Evolutionary conservation across 2,888 invertebrate genomes (phyloP).

Genomic region (Unio delphinus): DNA sequence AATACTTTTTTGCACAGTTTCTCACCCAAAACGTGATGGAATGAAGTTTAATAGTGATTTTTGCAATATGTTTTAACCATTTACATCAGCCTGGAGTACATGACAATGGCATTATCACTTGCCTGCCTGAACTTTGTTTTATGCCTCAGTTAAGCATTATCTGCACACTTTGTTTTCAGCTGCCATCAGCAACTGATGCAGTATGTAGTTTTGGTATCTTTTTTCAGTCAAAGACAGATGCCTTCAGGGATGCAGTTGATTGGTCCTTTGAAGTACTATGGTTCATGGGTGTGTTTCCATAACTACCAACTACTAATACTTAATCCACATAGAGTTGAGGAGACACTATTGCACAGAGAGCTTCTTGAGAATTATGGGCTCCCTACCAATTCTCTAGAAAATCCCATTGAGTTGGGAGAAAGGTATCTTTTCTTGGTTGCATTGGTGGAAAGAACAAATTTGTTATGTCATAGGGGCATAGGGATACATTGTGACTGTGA

Average conservation of each 20-base stretch:
- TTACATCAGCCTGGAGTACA: no score
- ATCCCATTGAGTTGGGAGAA: constrained; percentile 39
- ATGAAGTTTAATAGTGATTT: no score
- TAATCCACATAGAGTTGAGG: constrained; percentile 59
- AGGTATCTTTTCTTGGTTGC: constrained; percentile 28
- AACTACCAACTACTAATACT: constrained; percentile 49
- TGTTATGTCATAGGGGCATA: no score
- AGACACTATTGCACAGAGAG: constrained; percentile 52
- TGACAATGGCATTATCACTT: no score
- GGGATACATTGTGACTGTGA: no score
- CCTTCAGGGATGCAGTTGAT: constrained; percentile 23
- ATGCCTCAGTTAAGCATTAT: no score
- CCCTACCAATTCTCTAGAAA: constrained; percentile 37
- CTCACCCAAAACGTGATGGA: no score
- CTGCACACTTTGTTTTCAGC: neutral
- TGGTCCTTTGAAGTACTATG: constrained; percentile 54
- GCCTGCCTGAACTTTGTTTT: no score
- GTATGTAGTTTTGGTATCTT: neutral
- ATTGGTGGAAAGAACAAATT: no score
- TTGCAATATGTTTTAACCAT: no score
- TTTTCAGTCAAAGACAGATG: constrained; percentile 27
- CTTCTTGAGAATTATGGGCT: constrained; percentile 55
- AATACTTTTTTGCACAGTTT: no score
- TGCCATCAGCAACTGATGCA: neutral
- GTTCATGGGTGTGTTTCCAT: constrained; percentile 57